Evolutionary conservation across 2,888 invertebrate genomes (phyloP), one percentile per base, ranked within the genome.

Genomic region (Apotomis betuletana): DNA sequence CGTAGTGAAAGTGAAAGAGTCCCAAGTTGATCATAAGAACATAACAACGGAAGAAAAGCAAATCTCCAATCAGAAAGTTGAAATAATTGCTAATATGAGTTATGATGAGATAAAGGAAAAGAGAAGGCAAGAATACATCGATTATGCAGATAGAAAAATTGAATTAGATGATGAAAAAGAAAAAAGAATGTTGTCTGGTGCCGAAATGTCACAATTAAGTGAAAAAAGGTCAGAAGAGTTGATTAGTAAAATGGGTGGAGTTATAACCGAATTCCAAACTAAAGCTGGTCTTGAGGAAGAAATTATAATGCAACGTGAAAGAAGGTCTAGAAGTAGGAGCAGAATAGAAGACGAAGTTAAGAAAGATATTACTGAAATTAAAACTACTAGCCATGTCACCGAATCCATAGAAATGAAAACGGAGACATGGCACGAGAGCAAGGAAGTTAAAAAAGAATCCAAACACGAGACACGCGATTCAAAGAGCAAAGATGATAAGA

Each of bases 151-250:
- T 41, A 41, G 3, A 41, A 62, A 52, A 4, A 12, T 41, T 27
- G n/a, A 41, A 12, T 5, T 49, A 4, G 54, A 61, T 4, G 77
- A 72, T 61, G 58, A 69, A 36, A 76, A 46, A 60, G 78, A 78
- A 36, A 76, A 65, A 54, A 74, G 75, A 67, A 77, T 73, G 52
- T 69, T 84, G 64, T 84, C 90, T 4, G 92, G 91, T 0, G 84
- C 87, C 1, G 81, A 90, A 83, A 91, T 92, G 87, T 87, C 92
- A 8, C 91, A 92, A 77, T 78, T 87, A 46, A 83, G 85, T n/a
- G 88, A 88, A 59, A 84, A 83, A 41, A 90, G 88, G 75, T 84
- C 91, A 0, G 83, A 84, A 75, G 91, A 91, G 58, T 74, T 92
- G 0, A 90, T 88, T 5, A 79, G 87, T 36, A 91, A 83, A 81